Evolutionary conservation across 1,140 invertebrate species (phyloP).

Genomic region (Drosophila novamexicana): DNA sequence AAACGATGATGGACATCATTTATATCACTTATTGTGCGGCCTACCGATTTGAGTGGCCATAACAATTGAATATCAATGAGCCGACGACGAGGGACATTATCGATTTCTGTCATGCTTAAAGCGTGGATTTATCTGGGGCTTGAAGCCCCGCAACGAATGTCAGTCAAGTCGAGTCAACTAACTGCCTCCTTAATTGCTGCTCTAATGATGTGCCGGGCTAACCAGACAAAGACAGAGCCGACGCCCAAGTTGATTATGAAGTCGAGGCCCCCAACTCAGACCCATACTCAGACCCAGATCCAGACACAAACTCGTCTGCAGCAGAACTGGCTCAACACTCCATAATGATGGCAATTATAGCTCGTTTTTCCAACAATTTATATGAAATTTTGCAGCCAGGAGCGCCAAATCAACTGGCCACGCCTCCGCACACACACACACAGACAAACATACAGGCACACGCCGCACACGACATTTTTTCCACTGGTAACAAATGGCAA

Average conservation of each 20-base stretch:
- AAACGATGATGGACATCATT: slow-evolving; percentile 40
- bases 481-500: slow-evolving; percentile 39
- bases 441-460: background rate
- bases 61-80: slow-evolving; percentile 57
- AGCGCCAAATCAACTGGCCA: slow-evolving; percentile 31
- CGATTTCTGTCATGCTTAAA: slow-evolving; percentile 46
- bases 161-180: slow-evolving; percentile 54
- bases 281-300: background rate
- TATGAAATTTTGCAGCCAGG: slow-evolving; percentile 68
- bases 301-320: slow-evolving; percentile 17
- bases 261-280: slow-evolving; percentile 14
- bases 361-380: slow-evolving; percentile 84
- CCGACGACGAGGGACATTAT: slow-evolving; percentile 25
- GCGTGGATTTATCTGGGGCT: slow-evolving; percentile 10
- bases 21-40: slow-evolving; percentile 41
- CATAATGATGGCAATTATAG: slow-evolving; percentile 84
- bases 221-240: slow-evolving; percentile 21
- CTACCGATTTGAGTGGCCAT: slow-evolving; percentile 46
- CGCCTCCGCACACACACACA: slow-evolving; percentile 22
- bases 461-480: slow-evolving; percentile 48
- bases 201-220: slow-evolving; percentile 66
- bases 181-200: slow-evolving; percentile 68
- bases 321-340: slow-evolving; percentile 80
- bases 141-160: slow-evolving; percentile 20
- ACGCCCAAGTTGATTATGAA: slow-evolving; percentile 68